Evolutionary conservation across 2,113 vertebrate genomes (phyloP).

Genomic region (Syngnathus floridae): DNA sequence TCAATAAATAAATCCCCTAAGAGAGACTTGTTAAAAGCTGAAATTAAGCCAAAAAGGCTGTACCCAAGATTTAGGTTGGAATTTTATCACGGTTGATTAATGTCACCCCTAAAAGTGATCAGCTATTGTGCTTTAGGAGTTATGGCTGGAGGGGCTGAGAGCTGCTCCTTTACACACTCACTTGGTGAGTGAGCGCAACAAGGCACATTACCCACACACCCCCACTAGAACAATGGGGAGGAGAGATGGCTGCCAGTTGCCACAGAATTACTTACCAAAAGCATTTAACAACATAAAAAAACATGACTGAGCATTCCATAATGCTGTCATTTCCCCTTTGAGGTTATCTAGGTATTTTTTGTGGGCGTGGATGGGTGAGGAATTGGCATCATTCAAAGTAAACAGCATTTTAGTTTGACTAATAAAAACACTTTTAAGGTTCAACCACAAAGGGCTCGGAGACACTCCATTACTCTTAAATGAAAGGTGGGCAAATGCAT

Average conservation of each 20-base stretch:
- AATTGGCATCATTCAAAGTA: slow-evolving; percentile 49
- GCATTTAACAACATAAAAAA: slow-evolving; percentile 45
- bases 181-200: slow-evolving; percentile 36
- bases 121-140: slow-evolving; percentile 46
- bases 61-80: slow-evolving; percentile 11
- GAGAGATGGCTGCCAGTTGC: slow-evolving; percentile 25
- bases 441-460: slow-evolving; percentile 34
- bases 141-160: slow-evolving; percentile 17
- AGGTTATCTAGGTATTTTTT: slow-evolving; percentile 23
- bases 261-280: slow-evolving; percentile 31
- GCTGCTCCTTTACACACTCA: slow-evolving; percentile 15
- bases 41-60: neutral
- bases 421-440: slow-evolving; percentile 39
- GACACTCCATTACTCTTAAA: slow-evolving; percentile 36
- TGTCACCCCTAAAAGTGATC: slow-evolving; percentile 46
- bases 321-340: slow-evolving; percentile 11
- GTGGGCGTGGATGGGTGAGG: slow-evolving; percentile 34
- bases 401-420: slow-evolving; percentile 42
- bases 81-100: slow-evolving; percentile 55
- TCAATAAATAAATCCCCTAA: neutral
- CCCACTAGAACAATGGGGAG: slow-evolving; percentile 47
- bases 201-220: slow-evolving; percentile 42
- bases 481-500: slow-evolving; percentile 46
- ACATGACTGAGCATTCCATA: slow-evolving; percentile 29
- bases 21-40: slow-evolving; percentile 5